Percentiles rank a stretch among this genome's conserved stretches.
These are phyloP conservation scores for Aphelenchoides besseyi DNA, from an alignment of 1,140 invertebrate species.

Conservation along the genomic window DNA sequence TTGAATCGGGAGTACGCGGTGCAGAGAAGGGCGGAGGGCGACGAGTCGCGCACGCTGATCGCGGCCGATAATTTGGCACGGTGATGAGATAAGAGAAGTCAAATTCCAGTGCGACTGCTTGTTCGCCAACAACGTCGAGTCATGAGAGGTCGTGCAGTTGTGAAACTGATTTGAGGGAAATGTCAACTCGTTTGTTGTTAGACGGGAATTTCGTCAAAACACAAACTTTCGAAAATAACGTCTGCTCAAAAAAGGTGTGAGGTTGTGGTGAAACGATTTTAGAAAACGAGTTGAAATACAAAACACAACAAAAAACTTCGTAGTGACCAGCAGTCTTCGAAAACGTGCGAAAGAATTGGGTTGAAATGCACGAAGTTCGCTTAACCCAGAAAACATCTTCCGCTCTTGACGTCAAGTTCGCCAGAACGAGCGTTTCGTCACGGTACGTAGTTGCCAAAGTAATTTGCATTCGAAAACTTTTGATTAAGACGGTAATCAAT, in stretches of 20 bases:
- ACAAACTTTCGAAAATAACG: neutral
- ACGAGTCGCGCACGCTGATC: conserved; percentile 1
- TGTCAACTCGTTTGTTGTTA: neutral
- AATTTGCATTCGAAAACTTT: neutral
- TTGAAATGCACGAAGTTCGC: conserved; percentile 6
- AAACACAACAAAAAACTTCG: too few species aligned
- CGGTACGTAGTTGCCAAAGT: neutral
- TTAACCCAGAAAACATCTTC: conserved; percentile 16
- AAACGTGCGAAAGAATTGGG: conserved; percentile 1
- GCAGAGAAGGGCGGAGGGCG: neutral
- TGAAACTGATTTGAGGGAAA: neutral
- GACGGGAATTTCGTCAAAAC: neutral
- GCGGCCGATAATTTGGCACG: neutral
- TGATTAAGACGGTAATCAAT: neutral
- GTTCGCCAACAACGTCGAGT: neutral
- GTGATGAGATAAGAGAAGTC: neutral
- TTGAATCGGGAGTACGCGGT: neutral
- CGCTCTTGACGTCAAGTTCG: neutral
- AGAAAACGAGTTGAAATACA: neutral
- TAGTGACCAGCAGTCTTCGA: neutral
- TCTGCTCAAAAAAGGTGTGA: too few species aligned
- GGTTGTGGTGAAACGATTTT: too few species aligned
- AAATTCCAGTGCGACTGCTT: neutral
- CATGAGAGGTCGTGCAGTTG: neutral
- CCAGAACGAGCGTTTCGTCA: neutral